Evolutionary conservation across 2,888 invertebrate genomes (phyloP), one percentile per base, ranked within the genome.

Genomic region (Lochmaea capreae): DNA sequence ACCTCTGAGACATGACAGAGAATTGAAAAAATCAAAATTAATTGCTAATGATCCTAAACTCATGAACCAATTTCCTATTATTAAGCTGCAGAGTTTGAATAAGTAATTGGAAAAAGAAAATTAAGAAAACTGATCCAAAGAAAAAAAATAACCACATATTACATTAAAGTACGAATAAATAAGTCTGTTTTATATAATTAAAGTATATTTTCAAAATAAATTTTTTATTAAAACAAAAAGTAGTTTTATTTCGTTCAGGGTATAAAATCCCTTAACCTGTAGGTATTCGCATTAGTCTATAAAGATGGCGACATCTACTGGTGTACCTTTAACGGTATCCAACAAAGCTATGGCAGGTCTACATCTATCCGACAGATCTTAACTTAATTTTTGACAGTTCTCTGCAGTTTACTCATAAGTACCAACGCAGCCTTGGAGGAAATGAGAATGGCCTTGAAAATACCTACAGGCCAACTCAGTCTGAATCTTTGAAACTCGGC

Each of bases 171-270:
- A 69, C 65, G 72, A 72, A 72, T 68, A 62, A 70, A 67, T 58
- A 72, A 76, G 71, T 72, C 72, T 66, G 43, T 74, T 76, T 74
- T 74, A 70, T 73, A 73, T 68, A 46, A 54, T 63, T 72, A n/a
- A 61, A 65, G 62, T 67, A 73, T 72, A 68, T 68, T 66, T 68
- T 65, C 71, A 71, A 63, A 68, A 67, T 65, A 72, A 74, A 65
- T 69, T 18, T 22, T n/a, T 4, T 18, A 3, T 52, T 65, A 10
- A 16, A 22, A 3, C n/a, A 3, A 65, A 57, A 16, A 33, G 10
- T 54, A 10, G 54, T 18, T 54, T 54, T 54, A 54, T 18, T 54
- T 54, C 10, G 16, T n/a, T n/a, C n/a, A 10, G 14, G 5, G n/a
- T 14, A n/a, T 4, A n/a, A 14, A 14, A 49, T n/a, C 1, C 26